phyloP scores from a whole-genome alignment of 2,797 vertebrate genomes.

The Sebastiscus albofasciatus region DNA sequence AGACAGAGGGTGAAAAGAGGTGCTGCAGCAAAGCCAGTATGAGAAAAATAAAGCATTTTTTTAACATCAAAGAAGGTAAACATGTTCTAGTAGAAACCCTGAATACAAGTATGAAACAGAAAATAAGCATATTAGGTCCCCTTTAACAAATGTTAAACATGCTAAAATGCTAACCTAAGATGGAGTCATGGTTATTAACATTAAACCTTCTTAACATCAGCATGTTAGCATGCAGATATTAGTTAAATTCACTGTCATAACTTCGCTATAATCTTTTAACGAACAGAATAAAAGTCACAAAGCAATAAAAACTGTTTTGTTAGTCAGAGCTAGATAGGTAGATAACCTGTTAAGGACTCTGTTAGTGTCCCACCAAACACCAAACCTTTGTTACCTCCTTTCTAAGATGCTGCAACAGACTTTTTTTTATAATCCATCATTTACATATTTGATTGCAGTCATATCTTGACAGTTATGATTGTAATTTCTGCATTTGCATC shows the following conservation, averaged over 20 bases:
- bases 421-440: background rate
- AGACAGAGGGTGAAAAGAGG: too few relatives aligned
- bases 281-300: background rate
- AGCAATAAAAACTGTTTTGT: background rate
- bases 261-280: background rate
- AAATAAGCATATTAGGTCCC: too few relatives aligned
- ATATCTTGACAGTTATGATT: background rate
- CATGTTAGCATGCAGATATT: background rate
- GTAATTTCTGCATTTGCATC: constrained; percentile 32
- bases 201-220: background rate
- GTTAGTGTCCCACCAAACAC: background rate
- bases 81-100: too few relatives aligned
- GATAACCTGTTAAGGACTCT: background rate
- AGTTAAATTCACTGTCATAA: background rate
- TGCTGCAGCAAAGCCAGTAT: too few relatives aligned
- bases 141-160: background rate
- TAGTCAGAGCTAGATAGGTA: background rate
- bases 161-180: background rate
- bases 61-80: too few relatives aligned
- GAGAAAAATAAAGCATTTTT: too few relatives aligned
- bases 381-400: background rate
- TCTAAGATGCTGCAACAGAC: background rate
- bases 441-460: constrained; percentile 8
- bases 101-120: too few relatives aligned
- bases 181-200: background rate